phyloP scores from a whole-genome alignment of 1,140 invertebrate species.

The Charaxes varanes region DNA sequence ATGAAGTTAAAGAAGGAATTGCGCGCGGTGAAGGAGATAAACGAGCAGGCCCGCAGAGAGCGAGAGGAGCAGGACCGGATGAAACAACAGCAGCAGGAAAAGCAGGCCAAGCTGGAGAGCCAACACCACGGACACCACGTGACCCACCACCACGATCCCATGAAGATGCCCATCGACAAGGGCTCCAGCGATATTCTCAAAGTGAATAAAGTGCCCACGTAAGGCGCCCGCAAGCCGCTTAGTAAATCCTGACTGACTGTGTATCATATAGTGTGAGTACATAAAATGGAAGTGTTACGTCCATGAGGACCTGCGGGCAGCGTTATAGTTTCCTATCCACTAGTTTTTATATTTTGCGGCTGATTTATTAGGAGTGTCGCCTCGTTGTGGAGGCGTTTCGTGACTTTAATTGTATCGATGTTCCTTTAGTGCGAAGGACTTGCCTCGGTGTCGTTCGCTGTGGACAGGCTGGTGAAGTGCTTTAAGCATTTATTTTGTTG shows the following conservation, averaged over 20 bases:
- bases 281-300: conserved; percentile 64
- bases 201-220: conserved; percentile 81
- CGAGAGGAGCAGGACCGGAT: conserved; percentile 92
- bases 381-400: conserved; percentile 51
- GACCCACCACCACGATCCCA: conserved; percentile 73
- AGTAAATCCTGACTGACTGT: conserved; percentile 67
- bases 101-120: conserved; percentile 83
- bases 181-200: conserved; percentile 79
- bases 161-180: conserved; percentile 79
- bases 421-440: conserved; percentile 69
- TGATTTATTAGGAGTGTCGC: conserved; percentile 39
- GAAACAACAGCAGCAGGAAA: conserved; percentile 91
- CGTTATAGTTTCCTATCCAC: conserved; percentile 65
- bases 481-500: conserved; percentile 75
- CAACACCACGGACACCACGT: conserved; percentile 74
- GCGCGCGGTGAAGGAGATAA: conserved; percentile 94
- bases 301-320: conserved; percentile 47
- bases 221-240: conserved; percentile 52
- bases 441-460: conserved; percentile 58
- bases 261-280: conserved; percentile 72
- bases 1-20: conserved; percentile 99
- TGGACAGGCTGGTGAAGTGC: conserved; percentile 71
- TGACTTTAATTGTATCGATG: conserved; percentile 61
- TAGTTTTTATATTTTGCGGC: conserved; percentile 69
- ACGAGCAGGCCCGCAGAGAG: conserved; percentile 93